Evolutionary conservation across 2,888 invertebrate species (phyloP).

Genomic region (Netelia inedita): DNA sequence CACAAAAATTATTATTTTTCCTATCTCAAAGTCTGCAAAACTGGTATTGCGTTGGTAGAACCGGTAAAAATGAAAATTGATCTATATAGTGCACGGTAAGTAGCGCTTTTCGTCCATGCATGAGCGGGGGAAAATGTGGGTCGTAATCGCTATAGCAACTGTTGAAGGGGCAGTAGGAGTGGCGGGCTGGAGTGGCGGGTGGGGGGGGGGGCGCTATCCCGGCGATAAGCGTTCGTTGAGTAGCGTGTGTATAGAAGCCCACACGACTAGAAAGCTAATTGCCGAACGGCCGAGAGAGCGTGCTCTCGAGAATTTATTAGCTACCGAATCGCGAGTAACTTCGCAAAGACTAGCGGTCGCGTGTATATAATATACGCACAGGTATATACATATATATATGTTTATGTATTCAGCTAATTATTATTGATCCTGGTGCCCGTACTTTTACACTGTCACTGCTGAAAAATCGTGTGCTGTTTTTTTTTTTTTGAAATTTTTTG

Average conservation of each 20-base stretch:
- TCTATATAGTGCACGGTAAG: neutral
- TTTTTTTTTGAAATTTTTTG: neutral
- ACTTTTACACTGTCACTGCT: slow-evolving; percentile 4
- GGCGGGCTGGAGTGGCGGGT: slow-evolving; percentile 1
- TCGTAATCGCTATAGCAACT: slow-evolving; percentile 48
- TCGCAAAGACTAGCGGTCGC: slow-evolving; percentile 31
- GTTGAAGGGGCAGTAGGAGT: neutral
- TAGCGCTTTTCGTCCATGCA: slow-evolving; percentile 45
- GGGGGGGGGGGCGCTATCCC: slow-evolving; percentile 41
- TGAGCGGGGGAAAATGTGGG: slow-evolving; percentile 66
- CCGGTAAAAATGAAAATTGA: neutral
- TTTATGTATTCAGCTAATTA: slow-evolving; percentile 31
- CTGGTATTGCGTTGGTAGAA: neutral
- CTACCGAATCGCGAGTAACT: slow-evolving; percentile 56
- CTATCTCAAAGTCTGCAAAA: neutral
- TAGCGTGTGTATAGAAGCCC: slow-evolving; percentile 49
- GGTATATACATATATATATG: neutral
- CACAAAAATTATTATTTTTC: no score
- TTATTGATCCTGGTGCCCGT: slow-evolving; percentile 47
- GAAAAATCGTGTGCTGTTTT: slow-evolving; percentile 3
- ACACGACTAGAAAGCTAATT: slow-evolving; percentile 67
- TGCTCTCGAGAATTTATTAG: slow-evolving; percentile 56
- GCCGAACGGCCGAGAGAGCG: slow-evolving; percentile 44
- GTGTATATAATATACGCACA: neutral
- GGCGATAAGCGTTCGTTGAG: slow-evolving; percentile 61